These are phyloP conservation scores for Cheirogaleus major DNA, from an alignment of 2,797 vertebrate genomes.

Conservation along the genomic window DNA sequence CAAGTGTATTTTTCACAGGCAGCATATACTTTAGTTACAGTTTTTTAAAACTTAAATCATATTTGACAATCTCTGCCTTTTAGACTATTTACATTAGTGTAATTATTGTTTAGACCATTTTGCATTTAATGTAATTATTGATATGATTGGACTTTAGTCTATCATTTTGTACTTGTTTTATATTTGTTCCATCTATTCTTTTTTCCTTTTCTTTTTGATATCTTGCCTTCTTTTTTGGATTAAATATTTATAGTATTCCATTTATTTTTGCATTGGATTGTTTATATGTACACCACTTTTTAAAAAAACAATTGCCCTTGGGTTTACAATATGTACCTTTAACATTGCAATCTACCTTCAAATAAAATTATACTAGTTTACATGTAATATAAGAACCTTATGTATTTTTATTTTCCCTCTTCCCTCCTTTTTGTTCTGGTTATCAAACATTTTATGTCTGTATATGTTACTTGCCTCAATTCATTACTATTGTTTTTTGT, in stretches of 20 bases:
- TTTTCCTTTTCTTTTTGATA: neutral
- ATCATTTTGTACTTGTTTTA: neutral
- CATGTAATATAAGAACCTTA: neutral
- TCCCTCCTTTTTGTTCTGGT: slow-evolving; percentile 35
- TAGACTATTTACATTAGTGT: neutral
- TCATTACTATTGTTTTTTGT: neutral
- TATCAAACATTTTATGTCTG: neutral
- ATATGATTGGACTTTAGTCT: neutral
- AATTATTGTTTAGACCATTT: neutral
- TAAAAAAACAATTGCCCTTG: neutral
- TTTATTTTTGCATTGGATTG: slow-evolving; percentile 18
- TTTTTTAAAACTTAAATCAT: slow-evolving; percentile 22
- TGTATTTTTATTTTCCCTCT: neutral
- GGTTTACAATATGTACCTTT: neutral
- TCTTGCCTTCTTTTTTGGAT: slow-evolving; percentile 4
- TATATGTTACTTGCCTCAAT: neutral
- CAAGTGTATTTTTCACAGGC: neutral
- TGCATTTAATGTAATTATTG: neutral
- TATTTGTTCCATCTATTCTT: neutral
- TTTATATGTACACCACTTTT: neutral
- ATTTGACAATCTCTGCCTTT: neutral
- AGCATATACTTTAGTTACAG: neutral
- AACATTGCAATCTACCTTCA: neutral
- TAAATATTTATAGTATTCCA: slow-evolving; percentile 21
- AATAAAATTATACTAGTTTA: neutral